Conservation (phyloP, 2,113 vertebrate genomes). For the Alosa alosa region DNA sequence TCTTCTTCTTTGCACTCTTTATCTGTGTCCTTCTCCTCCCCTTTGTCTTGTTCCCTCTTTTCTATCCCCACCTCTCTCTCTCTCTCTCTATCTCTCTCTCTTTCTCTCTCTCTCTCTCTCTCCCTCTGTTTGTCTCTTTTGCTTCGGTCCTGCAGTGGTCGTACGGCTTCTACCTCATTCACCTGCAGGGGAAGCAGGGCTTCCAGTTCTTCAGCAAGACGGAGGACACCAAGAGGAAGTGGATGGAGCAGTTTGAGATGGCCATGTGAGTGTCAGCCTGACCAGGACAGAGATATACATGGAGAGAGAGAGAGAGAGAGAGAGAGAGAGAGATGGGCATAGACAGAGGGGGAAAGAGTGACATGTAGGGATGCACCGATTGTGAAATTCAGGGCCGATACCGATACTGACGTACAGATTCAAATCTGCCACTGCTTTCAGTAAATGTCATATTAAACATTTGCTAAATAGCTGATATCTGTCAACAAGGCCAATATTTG, state of each 20-base stretch:
- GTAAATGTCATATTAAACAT: too few species aligned
- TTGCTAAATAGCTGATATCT: too few species aligned
- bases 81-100: neutral
- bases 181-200: conserved; percentile 95
- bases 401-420: too few species aligned
- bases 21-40: neutral
- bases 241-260: conserved; percentile 99
- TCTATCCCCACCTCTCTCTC: neutral
- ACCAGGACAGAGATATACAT: neutral
- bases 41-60: neutral
- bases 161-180: conserved; percentile 94
- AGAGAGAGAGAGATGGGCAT: neutral
- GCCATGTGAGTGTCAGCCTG: conserved; percentile 82
- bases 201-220: conserved; percentile 99
- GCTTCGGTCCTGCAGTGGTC: conserved; percentile 82
- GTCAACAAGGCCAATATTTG: too few species aligned
- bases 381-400: too few species aligned
- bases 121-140: conserved; percentile 20
- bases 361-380: too few species aligned
- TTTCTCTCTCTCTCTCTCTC: neutral
- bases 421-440: too few species aligned
- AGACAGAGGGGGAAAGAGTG: too few species aligned
- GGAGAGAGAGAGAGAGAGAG: neutral
- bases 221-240: conserved; percentile 95
- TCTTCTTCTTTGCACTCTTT: neutral